Evolutionary conservation across 2,113 vertebrate genomes (phyloP).

Genomic region (Perccottus glenii): DNA sequence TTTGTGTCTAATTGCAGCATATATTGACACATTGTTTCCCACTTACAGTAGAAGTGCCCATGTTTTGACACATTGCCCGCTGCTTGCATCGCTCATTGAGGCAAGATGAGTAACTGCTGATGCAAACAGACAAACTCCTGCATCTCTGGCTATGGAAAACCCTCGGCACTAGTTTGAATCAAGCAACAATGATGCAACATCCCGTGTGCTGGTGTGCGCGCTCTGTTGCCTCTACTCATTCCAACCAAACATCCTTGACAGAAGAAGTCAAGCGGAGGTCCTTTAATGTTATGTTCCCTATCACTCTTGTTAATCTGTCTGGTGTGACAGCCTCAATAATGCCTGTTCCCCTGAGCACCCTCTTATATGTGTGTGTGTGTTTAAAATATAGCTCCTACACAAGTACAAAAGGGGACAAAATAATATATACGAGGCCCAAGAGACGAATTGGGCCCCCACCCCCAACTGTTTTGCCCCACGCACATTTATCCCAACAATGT

Average conservation of each 20-base stretch:
- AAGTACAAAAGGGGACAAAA: slow-evolving; percentile 35
- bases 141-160: slow-evolving; percentile 29
- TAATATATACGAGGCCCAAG: slow-evolving; percentile 53
- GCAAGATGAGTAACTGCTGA: slow-evolving; percentile 62
- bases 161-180: not conserved
- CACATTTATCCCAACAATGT: slow-evolving; percentile 40
- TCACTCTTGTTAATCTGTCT: slow-evolving; percentile 64
- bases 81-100: slow-evolving; percentile 50
- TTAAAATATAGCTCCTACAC: slow-evolving; percentile 35
- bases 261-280: slow-evolving; percentile 56
- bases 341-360: slow-evolving; percentile 32
- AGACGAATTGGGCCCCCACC: slow-evolving; percentile 38
- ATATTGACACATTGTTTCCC: slow-evolving; percentile 26
- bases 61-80: slow-evolving; percentile 29
- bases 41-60: slow-evolving; percentile 1
- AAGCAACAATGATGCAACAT: slow-evolving; percentile 63
- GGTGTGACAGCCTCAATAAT: slow-evolving; percentile 54
- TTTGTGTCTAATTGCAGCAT: slow-evolving; percentile 14
- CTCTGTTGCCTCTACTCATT: slow-evolving; percentile 18
- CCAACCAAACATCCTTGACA: slow-evolving; percentile 41
- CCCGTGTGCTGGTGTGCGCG: not conserved
- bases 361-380: slow-evolving; percentile 12
- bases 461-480: slow-evolving; percentile 31
- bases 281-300: slow-evolving; percentile 60
- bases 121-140: slow-evolving; percentile 52